Evolutionary conservation across 1,140 invertebrate species (phyloP).

Genomic region (Penaeus japonicus): DNA sequence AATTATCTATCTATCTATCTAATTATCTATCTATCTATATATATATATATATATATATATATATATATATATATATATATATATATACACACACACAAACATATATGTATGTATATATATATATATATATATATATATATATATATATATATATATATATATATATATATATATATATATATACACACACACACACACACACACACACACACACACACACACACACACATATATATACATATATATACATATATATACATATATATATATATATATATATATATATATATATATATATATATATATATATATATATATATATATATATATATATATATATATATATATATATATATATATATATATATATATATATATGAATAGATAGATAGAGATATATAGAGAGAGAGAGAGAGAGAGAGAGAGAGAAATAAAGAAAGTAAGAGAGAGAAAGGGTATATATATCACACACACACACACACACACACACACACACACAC

Average conservation of each 20-base stretch:
- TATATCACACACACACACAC: too few species aligned
- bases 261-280: background rate
- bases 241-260: background rate
- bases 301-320: background rate
- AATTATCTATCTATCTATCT: too few species aligned
- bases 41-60: too few species aligned
- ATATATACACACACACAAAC: too few species aligned
- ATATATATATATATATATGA: background rate
- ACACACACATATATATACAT: background rate
- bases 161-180: background rate
- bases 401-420: background rate
- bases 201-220: too few species aligned
- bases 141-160: background rate
- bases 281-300: constrained; percentile 6
- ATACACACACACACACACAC: background rate
- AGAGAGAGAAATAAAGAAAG: too few species aligned
- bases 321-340: background rate
- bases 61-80: too few species aligned
- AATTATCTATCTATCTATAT: too few species aligned
- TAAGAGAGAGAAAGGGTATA: too few species aligned
- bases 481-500: too few species aligned
- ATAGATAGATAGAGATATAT: background rate
- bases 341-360: constrained; percentile 6
- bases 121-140: too few species aligned
- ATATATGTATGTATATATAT: too few species aligned